phyloP scores from a whole-genome alignment of 2,797 vertebrate genomes.

The Atherinosoma microstoma region DNA sequence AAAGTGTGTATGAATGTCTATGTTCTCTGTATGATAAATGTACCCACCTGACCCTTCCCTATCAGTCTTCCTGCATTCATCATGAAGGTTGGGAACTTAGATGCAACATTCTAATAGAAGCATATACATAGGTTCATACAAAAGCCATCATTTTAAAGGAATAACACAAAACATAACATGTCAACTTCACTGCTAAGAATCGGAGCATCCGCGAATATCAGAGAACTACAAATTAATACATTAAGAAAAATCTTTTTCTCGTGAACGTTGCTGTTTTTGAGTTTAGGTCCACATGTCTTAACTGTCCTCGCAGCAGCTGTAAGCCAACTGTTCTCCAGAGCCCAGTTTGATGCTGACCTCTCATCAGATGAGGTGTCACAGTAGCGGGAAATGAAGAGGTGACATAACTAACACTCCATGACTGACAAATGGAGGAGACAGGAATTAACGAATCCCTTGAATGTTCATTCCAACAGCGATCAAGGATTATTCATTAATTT shows the following conservation, averaged over 20 bases:
- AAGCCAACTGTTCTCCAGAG: conserved; percentile 50
- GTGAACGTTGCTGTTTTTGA: not conserved
- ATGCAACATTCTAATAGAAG: conserved; percentile 21
- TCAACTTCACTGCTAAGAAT: conserved; percentile 72
- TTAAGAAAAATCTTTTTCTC: not conserved
- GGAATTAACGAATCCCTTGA: conserved; percentile 47
- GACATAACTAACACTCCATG: conserved; percentile 59
- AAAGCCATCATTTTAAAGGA: conserved; percentile 30
- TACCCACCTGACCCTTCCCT: not conserved
- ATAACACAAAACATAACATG: conserved; percentile 60
- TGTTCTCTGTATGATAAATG: conserved; percentile 13
- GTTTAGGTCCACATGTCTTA: conserved; percentile 34
- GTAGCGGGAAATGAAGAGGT: conserved; percentile 56
- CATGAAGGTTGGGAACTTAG: not conserved
- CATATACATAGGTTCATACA: conserved; percentile 22
- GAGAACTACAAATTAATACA: not conserved
- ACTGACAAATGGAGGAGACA: conserved; percentile 62
- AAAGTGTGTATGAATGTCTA: not conserved
- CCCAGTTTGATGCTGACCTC: conserved; percentile 61
- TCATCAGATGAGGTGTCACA: conserved; percentile 50
- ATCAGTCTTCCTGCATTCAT: not conserved
- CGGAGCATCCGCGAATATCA: not conserved
- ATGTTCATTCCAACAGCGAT: conserved; percentile 36
- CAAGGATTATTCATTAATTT: conserved; percentile 51
- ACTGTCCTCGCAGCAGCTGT: conserved; percentile 49